Evolutionary conservation across 2,797 vertebrate species (phyloP).

Genomic region (Gobionotothen gibberifrons): DNA sequence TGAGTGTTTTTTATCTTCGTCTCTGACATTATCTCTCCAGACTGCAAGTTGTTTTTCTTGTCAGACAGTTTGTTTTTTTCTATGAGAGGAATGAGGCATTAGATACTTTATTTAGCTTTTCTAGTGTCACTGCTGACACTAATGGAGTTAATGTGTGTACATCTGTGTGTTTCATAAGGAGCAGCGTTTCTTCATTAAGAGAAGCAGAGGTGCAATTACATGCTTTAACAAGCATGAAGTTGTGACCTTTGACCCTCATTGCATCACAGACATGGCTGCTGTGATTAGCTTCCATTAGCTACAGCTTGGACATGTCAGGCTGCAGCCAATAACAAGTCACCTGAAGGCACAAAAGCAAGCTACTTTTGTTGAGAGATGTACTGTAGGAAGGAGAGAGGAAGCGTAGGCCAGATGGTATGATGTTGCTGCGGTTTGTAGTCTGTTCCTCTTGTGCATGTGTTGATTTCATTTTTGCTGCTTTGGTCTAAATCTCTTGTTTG

Average conservation of each 20-base stretch:
- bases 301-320: conserved; percentile 50
- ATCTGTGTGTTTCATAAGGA: conserved; percentile 4
- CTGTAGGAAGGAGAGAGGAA: conserved; percentile 16
- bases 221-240: neutral
- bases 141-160: neutral
- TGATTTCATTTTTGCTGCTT: conserved; percentile 14
- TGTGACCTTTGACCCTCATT: conserved; percentile 42
- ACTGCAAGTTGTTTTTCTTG: conserved; percentile 7
- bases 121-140: neutral
- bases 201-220: neutral
- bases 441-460: neutral
- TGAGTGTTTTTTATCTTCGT: conserved; percentile 64
- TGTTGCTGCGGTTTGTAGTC: neutral
- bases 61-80: conserved; percentile 3
- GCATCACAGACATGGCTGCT: conserved; percentile 4
- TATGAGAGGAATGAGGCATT: neutral
- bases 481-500: neutral
- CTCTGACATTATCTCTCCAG: conserved; percentile 34
- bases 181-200: neutral
- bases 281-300: conserved; percentile 57
- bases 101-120: neutral
- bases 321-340: conserved; percentile 66
- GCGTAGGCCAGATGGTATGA: conserved; percentile 8
- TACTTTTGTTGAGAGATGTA: neutral
- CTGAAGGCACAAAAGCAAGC: conserved; percentile 27